A percentile compares a stretch with the other conserved stretches of the same genome.
Evolutionary conservation across 2,888 invertebrate genomes (phyloP).

Genomic region (Caenorhabditis angaria): DNA sequence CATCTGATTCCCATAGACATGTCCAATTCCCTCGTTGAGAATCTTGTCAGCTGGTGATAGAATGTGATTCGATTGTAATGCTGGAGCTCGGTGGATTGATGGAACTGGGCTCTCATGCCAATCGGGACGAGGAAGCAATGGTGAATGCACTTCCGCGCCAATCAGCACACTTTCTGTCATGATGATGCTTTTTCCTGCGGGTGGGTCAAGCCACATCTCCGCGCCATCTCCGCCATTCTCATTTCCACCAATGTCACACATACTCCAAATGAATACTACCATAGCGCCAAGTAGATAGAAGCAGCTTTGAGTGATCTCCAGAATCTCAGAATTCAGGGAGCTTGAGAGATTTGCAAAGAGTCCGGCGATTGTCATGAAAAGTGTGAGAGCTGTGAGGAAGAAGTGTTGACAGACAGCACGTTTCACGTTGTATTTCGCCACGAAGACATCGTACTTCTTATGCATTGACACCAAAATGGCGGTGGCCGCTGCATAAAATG

Average conservation of each 20-base stretch:
- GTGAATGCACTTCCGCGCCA: slow-evolving; percentile 39
- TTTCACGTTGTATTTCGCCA: slow-evolving; percentile 59
- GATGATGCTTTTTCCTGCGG: slow-evolving; percentile 40
- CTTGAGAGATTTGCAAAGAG: slow-evolving; percentile 35
- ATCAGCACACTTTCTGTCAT: slow-evolving; percentile 37
- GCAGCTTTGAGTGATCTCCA: slow-evolving; percentile 24
- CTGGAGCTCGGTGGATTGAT: too few relatives aligned
- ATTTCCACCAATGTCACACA: slow-evolving; percentile 19
- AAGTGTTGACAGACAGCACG: slow-evolving; percentile 58
- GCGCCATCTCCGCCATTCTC: slow-evolving; percentile 21
- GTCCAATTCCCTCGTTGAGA: slow-evolving; percentile 47
- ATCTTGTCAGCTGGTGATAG: slow-evolving; percentile 59
- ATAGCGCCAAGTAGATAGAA: slow-evolving; percentile 23
- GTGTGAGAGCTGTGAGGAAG: slow-evolving; percentile 48
- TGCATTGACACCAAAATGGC: slow-evolving; percentile 61
- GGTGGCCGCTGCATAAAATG: slow-evolving; percentile 67
- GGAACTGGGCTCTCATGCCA: too few relatives aligned
- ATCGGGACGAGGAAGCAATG: slow-evolving; percentile 25
- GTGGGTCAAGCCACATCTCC: slow-evolving; percentile 48
- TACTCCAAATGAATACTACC: slow-evolving; percentile 38
- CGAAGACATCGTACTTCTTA: slow-evolving; percentile 65
- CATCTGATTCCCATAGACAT: slow-evolving; percentile 50
- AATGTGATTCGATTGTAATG: too few relatives aligned
- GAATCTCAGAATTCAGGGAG: slow-evolving; percentile 14
- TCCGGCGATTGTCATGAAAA: slow-evolving; percentile 29